These are phyloP conservation scores for Cephus cinctus DNA, from an alignment of 1,140 invertebrate genomes.

Conservation along the genomic window DNA sequence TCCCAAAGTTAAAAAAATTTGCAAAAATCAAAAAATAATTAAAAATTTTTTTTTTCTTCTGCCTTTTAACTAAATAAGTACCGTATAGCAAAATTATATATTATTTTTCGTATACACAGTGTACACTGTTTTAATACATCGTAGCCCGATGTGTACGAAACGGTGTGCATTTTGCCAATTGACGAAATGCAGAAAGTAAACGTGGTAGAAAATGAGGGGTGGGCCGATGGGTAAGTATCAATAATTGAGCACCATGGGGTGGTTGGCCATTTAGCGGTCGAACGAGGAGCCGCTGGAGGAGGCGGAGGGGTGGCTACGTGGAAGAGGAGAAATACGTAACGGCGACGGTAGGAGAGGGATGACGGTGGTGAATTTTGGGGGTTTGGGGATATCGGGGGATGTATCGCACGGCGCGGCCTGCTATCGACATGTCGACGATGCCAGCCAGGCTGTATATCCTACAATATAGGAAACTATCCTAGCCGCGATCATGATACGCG, in stretches of 20 bases:
- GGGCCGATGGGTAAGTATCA: slow-evolving; percentile 42
- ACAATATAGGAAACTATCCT: slow-evolving; percentile 46
- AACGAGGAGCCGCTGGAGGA: slow-evolving; percentile 29
- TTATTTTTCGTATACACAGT: background rate
- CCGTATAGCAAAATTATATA: too few species aligned
- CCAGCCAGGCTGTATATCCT: slow-evolving; percentile 34
- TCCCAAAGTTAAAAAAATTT: too few species aligned
- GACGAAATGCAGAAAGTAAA: background rate
- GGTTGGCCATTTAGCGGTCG: slow-evolving; percentile 52
- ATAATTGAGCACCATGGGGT: slow-evolving; percentile 51
- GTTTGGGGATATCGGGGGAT: slow-evolving; percentile 46
- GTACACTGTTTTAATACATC: background rate
- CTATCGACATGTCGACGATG: slow-evolving; percentile 56
- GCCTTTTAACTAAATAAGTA: background rate
- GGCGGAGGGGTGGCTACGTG: slow-evolving; percentile 18
- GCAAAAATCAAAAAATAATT: background rate
- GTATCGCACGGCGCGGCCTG: slow-evolving; percentile 51
- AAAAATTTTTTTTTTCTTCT: background rate
- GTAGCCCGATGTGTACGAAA: background rate
- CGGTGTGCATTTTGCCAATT: background rate
- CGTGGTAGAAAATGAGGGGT: slow-evolving; percentile 16
- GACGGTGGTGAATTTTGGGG: slow-evolving; percentile 16
- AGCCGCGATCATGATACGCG: slow-evolving; percentile 47
- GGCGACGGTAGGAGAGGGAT: too few species aligned
- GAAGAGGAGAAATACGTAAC: slow-evolving; percentile 23